Percentiles rank a stretch among this genome's conserved stretches.
phyloP scores from a whole-genome alignment of 2,797 vertebrate species.

The Mus minutoides region DNA sequence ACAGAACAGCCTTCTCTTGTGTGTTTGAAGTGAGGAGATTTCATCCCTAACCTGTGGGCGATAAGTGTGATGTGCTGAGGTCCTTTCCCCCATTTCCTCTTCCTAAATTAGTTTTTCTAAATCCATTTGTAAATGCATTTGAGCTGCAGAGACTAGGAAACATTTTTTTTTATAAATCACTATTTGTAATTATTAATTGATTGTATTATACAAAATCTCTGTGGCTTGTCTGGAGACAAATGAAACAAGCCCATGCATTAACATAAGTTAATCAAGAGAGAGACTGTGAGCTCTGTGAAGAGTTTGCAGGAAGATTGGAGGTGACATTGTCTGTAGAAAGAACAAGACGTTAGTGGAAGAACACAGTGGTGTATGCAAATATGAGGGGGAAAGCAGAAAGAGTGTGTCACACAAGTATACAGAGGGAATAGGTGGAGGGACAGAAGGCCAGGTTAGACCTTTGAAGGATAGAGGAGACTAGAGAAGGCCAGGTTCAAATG shows the following conservation, averaged over 20 bases:
- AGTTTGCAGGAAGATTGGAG: constrained; percentile 78
- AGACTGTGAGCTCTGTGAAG: constrained; percentile 35
- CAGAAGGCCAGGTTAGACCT: neutral
- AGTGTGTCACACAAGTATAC: neutral
- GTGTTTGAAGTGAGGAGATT: neutral
- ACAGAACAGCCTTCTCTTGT: neutral
- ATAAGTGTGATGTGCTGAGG: neutral
- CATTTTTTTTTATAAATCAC: constrained; percentile 38
- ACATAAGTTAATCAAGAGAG: constrained; percentile 72
- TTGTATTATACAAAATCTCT: constrained; percentile 63
- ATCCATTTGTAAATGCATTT: neutral
- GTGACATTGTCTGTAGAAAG: constrained; percentile 68
- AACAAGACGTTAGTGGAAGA: constrained; percentile 54
- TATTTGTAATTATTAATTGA: constrained; percentile 56
- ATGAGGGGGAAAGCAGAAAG: constrained; percentile 66
- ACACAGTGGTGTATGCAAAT: constrained; percentile 64
- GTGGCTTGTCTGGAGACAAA: constrained; percentile 51
- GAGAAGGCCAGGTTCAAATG: neutral
- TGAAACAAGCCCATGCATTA: constrained; percentile 65
- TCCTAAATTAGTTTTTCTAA: constrained; percentile 5
- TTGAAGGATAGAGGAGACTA: constrained; percentile 57
- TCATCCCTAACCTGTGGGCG: neutral
- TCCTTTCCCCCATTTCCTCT: neutral
- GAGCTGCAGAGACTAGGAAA: constrained; percentile 27
- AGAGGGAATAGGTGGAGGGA: constrained; percentile 39